Percentiles rank a stretch among this genome's conserved stretches.
Conservation (phyloP, 2,888 invertebrate genomes). For the Parnassius smintheus region DNA sequence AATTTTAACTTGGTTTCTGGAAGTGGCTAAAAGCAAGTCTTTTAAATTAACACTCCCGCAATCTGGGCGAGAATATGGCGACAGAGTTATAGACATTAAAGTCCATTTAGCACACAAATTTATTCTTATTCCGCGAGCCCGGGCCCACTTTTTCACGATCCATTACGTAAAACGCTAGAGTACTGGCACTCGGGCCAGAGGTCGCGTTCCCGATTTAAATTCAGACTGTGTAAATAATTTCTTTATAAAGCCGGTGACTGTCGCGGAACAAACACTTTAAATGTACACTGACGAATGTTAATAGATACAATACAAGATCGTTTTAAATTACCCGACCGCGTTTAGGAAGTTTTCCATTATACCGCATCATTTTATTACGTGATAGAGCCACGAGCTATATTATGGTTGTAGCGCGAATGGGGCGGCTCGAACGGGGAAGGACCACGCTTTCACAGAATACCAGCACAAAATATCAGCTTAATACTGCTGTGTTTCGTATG, state of each 20-base stretch:
- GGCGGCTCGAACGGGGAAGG: no score
- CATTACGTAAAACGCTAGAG: conserved; percentile 19
- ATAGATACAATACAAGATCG: neutral
- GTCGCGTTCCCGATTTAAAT: conserved; percentile 20
- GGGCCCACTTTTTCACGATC: conserved; percentile 15
- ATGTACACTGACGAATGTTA: conserved; percentile 5
- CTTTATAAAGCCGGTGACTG: conserved; percentile 1
- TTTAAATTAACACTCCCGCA: neutral
- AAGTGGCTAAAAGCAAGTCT: neutral
- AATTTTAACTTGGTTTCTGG: no score
- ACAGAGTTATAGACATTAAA: conserved; percentile 14
- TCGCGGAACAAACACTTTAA: neutral
- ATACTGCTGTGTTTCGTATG: no score
- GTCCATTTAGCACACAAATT: conserved; percentile 17
- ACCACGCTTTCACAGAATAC: no score
- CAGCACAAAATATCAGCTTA: no score
- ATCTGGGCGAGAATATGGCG: conserved; percentile 2
- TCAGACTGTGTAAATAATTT: conserved; percentile 17
- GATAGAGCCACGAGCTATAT: no score
- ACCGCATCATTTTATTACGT: no score
- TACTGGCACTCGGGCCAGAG: conserved; percentile 16
- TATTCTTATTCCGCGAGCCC: conserved; percentile 12
- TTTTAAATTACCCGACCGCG: neutral
- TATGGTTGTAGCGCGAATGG: no score
- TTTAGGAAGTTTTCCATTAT: neutral